phyloP scores from a whole-genome alignment of 1,140 invertebrate species.

The Phymorhynchus buccinoides region DNA sequence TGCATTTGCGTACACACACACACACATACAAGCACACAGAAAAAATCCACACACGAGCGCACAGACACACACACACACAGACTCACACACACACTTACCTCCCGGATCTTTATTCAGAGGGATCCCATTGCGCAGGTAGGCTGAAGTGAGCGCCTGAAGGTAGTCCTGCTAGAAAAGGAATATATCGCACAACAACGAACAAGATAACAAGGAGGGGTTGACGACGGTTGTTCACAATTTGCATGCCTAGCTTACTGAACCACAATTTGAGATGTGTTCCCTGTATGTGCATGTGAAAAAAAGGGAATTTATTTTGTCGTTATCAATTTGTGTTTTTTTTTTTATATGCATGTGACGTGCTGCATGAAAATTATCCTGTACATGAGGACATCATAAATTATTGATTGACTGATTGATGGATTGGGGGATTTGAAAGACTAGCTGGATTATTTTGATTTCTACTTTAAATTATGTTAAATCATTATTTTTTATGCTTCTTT shows the following conservation, averaged over 20 bases:
- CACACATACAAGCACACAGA: not conserved
- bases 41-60: not conserved
- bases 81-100: constrained; percentile 18
- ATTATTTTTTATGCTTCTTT: too few species aligned
- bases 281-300: too few species aligned
- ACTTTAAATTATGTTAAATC: too few species aligned
- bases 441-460: too few species aligned
- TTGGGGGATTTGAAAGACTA: too few species aligned
- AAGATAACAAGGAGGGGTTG: not conserved
- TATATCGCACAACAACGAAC: not conserved
- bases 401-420: too few species aligned
- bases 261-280: too few species aligned
- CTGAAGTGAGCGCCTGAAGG: constrained; percentile 65
- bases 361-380: too few species aligned
- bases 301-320: too few species aligned
- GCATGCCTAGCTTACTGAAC: not conserved
- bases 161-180: constrained; percentile 61
- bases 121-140: constrained; percentile 64
- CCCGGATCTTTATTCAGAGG: constrained; percentile 59
- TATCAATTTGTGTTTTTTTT: too few species aligned
- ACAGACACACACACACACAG: not conserved
- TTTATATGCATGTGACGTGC: too few species aligned
- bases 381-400: too few species aligned
- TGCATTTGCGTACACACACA: not conserved
- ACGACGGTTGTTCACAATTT: not conserved